These are phyloP conservation scores for Nibea albiflora DNA, from an alignment of 2,113 vertebrate genomes.

Conservation along the genomic window DNA sequence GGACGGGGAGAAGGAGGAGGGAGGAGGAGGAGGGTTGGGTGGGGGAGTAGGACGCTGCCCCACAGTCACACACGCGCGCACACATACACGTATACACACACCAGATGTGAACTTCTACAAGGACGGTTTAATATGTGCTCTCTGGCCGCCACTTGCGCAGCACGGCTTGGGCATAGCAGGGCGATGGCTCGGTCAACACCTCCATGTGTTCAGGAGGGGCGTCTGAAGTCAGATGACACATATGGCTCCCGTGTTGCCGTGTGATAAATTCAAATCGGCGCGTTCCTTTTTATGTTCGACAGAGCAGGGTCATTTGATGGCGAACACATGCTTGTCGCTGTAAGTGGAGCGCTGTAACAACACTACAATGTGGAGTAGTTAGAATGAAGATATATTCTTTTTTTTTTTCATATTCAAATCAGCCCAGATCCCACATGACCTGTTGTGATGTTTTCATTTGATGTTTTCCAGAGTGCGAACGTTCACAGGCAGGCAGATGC, in stretches of 20 bases:
- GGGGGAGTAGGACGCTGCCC: slow-evolving; percentile 82
- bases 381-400: slow-evolving; percentile 11
- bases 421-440: slow-evolving; percentile 56
- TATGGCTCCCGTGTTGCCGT: slow-evolving; percentile 54
- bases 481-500: slow-evolving; percentile 51
- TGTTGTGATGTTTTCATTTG: slow-evolving; percentile 61
- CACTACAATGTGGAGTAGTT: slow-evolving; percentile 2
- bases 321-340: slow-evolving; percentile 45
- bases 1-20: slow-evolving; percentile 53
- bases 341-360: slow-evolving; percentile 10
- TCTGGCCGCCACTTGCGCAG: slow-evolving; percentile 56
- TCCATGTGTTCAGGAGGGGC: slow-evolving; percentile 35
- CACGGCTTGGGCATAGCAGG: slow-evolving; percentile 30
- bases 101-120: slow-evolving; percentile 92
- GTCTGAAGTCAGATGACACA: slow-evolving; percentile 57
- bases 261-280: slow-evolving; percentile 53
- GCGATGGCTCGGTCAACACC: slow-evolving; percentile 44
- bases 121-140: slow-evolving; percentile 70
- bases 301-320: slow-evolving; percentile 49
- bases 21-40: slow-evolving; percentile 3
- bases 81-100: slow-evolving; percentile 83
- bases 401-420: slow-evolving; percentile 37
- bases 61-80: slow-evolving; percentile 84
- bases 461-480: slow-evolving; percentile 46
- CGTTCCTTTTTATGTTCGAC: slow-evolving; percentile 53